phyloP scores from a whole-genome alignment of 1,140 invertebrate genomes.

The Drosophila takahashii region DNA sequence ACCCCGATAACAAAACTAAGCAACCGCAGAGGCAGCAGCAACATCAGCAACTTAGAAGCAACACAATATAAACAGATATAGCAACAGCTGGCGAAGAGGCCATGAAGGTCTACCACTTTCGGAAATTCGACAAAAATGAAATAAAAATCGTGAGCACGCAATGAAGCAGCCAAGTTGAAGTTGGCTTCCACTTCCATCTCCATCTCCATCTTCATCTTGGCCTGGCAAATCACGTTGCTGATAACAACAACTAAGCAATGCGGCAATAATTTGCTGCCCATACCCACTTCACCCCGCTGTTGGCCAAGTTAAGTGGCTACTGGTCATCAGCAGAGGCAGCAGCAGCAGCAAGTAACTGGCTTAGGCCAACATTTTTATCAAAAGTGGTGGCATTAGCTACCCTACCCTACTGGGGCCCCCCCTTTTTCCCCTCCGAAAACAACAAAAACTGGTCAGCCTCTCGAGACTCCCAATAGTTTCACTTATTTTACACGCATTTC shows the following conservation, averaged over 20 bases:
- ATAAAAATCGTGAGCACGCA: conserved; percentile 61
- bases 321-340: conserved; percentile 66
- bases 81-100: conserved; percentile 55
- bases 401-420: not conserved
- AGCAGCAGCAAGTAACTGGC: conserved; percentile 59
- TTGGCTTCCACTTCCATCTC: conserved; percentile 35
- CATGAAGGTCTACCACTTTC: conserved; percentile 82
- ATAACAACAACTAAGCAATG: conserved; percentile 80
- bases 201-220: conserved; percentile 35
- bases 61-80: not conserved
- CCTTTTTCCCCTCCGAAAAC: not conserved
- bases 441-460: conserved; percentile 67
- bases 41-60: conserved; percentile 16
- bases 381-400: conserved; percentile 76
- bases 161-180: conserved; percentile 52
- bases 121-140: conserved; percentile 73
- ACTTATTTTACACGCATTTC: conserved; percentile 82
- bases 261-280: conserved; percentile 75
- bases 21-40: conserved; percentile 39
- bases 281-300: conserved; percentile 2
- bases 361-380: conserved; percentile 80
- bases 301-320: conserved; percentile 67
- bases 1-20: conserved; percentile 69
- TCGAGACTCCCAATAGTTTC: conserved; percentile 75
- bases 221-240: conserved; percentile 76